Evolutionary conservation across 2,797 vertebrate species (phyloP).

Genomic region (Microchirus variegatus): DNA sequence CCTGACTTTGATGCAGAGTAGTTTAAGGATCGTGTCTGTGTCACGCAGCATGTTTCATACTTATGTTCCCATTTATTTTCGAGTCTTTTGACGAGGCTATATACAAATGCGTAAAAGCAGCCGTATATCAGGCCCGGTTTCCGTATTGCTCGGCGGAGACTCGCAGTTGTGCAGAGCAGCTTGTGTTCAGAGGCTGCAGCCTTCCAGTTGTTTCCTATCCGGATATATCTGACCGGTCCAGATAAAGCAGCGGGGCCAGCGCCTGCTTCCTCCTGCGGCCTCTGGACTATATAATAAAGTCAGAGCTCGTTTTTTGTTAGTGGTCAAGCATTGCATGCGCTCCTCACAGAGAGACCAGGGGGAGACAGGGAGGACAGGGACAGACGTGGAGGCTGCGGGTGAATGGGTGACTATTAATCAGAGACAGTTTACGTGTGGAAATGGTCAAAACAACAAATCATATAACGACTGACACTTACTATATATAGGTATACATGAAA

Average conservation of each 20-base stretch:
- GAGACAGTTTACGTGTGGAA: too few species aligned
- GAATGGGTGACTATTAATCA: not conserved
- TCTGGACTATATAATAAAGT: conserved; percentile 36
- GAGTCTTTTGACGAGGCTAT: not conserved
- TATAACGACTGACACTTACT: too few species aligned
- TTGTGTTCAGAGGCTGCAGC: conserved; percentile 72
- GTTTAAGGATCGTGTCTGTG: too few species aligned
- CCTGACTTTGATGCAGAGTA: too few species aligned
- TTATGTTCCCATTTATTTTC: too few species aligned
- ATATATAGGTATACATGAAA: too few species aligned
- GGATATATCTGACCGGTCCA: conserved; percentile 94
- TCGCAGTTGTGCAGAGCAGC: conserved; percentile 40
- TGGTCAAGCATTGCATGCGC: conserved; percentile 54
- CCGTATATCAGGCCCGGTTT: conserved; percentile 60
- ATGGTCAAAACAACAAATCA: too few species aligned
- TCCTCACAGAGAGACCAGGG: too few species aligned
- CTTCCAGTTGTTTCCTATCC: conserved; percentile 93
- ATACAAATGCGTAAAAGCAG: conserved; percentile 13
- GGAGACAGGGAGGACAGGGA: conserved; percentile 7
- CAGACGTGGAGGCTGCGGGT: conserved; percentile 29
- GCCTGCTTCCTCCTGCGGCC: conserved; percentile 87
- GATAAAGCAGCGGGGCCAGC: conserved; percentile 90
- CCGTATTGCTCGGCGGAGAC: conserved; percentile 37
- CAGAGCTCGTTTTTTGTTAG: conserved; percentile 29
- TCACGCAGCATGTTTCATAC: too few species aligned